Base-by-base conservation (phyloP, 2,113 vertebrate genomes). In the Lophochroa leadbeateri region DNA sequence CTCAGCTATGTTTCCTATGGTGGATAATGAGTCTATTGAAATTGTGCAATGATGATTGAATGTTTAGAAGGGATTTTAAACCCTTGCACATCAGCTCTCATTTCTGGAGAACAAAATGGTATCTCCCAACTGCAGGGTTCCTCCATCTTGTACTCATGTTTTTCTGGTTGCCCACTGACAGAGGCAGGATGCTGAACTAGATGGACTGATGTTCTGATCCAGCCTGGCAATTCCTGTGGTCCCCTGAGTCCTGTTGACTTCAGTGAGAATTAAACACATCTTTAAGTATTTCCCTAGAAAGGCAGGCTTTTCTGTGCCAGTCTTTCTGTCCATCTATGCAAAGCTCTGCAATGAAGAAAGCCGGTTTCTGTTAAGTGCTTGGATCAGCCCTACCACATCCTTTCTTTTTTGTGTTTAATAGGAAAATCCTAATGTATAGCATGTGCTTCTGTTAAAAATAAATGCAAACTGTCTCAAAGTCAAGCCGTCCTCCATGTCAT, bases 81-180 rank as follows among this genome's bases (percentile, higher is more conserved):
- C 76, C 57, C 82, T 61, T 0, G 2, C 81, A 57, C 46, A 60
- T 84, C 72, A 92, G 47, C 35, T 81, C 65, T 86, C 28, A 6
- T 29, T 88, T 90, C n/a, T 64, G 88, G 72, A 92, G 83, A 79
- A 84, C 69, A 84, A 75, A 92, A 92, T 91, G 86, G 53, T 86
- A 71, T 41, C 39, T 88, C 23, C 41, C 52, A 81, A 69, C 83
- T 92, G 92, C 57, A 64, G 72, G 37, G 35, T 52, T 76, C 52
- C 46, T 91, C 41, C 65, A 17, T 75, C 82, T 90, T 93, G 60
- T 86, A 84, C 33, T 94, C 67, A 27, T 37, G 57, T 92, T 90
- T 68, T 94, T 78, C 79, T 88, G 60, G 52, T 52, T 78, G 86
- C 55, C 60, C 29, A 9, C 50, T 83, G 77, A 23, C 58, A 69